Percentiles rank a stretch among this genome's conserved stretches.
Evolutionary conservation across 1,140 invertebrate species (phyloP).

Genomic region (Hycleus cichorii): DNA sequence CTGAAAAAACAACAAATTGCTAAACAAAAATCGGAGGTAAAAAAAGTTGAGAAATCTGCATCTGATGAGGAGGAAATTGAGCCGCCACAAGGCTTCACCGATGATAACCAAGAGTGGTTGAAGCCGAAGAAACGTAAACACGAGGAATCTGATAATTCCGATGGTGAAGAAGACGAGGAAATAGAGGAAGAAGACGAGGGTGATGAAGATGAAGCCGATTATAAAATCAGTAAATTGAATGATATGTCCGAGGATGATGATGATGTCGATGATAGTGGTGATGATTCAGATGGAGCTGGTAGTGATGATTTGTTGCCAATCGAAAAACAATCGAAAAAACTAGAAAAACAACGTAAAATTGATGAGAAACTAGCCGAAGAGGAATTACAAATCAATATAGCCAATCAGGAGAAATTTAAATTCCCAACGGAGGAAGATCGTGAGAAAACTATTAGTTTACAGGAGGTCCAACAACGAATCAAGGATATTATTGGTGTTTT

Average conservation of each 20-base stretch:
- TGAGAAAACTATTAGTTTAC: constrained; percentile 64
- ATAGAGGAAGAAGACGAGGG: constrained; percentile 26
- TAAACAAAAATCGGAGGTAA: constrained; percentile 13
- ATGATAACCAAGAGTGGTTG: constrained; percentile 63
- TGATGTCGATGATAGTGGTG: constrained; percentile 28
- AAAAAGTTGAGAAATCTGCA: constrained; percentile 6
- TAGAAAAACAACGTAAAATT: constrained; percentile 65
- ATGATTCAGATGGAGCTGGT: constrained; percentile 37
- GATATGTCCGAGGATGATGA: constrained; percentile 42
- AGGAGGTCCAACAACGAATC: constrained; percentile 84
- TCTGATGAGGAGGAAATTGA: constrained; percentile 1
- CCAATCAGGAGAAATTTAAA: constrained; percentile 64
- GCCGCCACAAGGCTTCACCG: constrained; percentile 47
- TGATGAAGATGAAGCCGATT: constrained; percentile 30
- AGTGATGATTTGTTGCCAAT: constrained; percentile 71
- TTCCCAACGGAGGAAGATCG: constrained; percentile 69
- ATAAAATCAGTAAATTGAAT: constrained; percentile 42
- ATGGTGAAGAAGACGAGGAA: constrained; percentile 3
- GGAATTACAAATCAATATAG: constrained; percentile 70
- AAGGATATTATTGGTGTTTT: constrained; percentile 83
- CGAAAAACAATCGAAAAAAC: constrained; percentile 75
- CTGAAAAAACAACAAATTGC: constrained; percentile 50
- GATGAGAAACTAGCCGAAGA: constrained; percentile 70
- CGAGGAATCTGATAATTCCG: constrained; percentile 1
- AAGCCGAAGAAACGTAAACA: constrained; percentile 46